These are phyloP conservation scores for Irena cyanogastra DNA, from an alignment of 2,113 vertebrate genomes.

Conservation along the genomic window DNA sequence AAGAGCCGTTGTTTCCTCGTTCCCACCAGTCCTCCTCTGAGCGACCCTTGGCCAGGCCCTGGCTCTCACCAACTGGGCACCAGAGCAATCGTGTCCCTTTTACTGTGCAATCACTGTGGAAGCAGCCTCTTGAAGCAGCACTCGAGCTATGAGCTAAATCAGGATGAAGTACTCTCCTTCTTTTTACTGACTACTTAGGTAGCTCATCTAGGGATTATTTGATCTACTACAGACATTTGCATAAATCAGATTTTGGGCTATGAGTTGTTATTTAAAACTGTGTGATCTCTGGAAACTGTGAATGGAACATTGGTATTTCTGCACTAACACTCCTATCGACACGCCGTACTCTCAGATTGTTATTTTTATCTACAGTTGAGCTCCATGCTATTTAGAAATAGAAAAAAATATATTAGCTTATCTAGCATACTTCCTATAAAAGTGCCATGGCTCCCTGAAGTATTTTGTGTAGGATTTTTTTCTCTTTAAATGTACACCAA, in stretches of 20 bases:
- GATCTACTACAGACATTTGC: not conserved
- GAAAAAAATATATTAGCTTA: not conserved
- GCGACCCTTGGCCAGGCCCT: rapidly evolving
- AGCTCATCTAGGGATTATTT: not conserved
- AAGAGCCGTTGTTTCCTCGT: rapidly evolving
- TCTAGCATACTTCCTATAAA: not conserved
- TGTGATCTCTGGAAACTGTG: not conserved
- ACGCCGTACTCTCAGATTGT: rapidly evolving
- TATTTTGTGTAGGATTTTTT: not conserved
- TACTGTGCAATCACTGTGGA: not conserved
- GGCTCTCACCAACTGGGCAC: rapidly evolving
- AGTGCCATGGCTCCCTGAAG: not conserved
- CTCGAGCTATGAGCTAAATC: not conserved
- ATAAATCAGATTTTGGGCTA: not conserved
- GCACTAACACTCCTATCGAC: not conserved
- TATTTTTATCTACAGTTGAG: slow-evolving; percentile 5
- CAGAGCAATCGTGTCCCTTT: not conserved
- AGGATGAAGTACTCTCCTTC: slow-evolving; percentile 9
- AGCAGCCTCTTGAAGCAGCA: not conserved
- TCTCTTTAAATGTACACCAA: not conserved
- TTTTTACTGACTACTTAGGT: not conserved
- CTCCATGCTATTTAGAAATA: not conserved
- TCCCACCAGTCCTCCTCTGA: not conserved
- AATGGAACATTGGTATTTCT: not conserved
- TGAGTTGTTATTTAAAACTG: not conserved